Evolutionary conservation across 2,888 invertebrate genomes (phyloP), one percentile per base, ranked within the genome.

Genomic region (Isoperla grammatica): DNA sequence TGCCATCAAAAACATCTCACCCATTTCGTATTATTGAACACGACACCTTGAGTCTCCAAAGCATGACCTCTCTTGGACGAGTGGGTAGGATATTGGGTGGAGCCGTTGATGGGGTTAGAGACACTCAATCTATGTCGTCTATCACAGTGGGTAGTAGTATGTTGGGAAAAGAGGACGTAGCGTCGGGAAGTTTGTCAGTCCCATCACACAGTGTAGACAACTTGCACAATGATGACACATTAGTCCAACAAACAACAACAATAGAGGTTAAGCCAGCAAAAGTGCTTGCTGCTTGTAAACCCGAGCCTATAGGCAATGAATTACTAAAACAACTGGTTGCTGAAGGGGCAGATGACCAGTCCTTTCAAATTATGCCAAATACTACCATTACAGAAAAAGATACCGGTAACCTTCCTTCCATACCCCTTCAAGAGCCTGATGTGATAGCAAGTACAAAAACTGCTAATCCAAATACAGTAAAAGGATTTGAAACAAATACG

Each of bases 361-460:
- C 29, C 8, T 29, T 29, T 8, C 29, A 29, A 29, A 29, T 8
- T 6, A 29, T 8, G 29, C 29, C 29, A 29, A 29, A 4, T 4
- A 29, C 29, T 29, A 6, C 45, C 15, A 3, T 5, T 45, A 17
- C 11, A 17, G 5, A 15, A 15, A 2, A 11, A 13, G 45, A 45
- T 13, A 17, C 6, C 15, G 12, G 4, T 39, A 17, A 20, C 15
- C 46, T 9, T 15, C 35, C 11, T 19, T 2, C 45, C 66, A 69
- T 79, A 61, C 78, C 79, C 50, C 78, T 84, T 72, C 85, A 85
- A 71, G 94, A 94, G 75, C 95, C 95, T 1, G 95, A 95, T 76
- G 91, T 95, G 69, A 92, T 95, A 68, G 91, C 92, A 61, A 95
- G 94, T 76, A 91, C 94, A 64, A 95, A 94, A 64, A 73, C 75